A percentile compares a stretch with the other conserved stretches of the same genome.
phyloP scores from a whole-genome alignment of 92 coral and sea anemone species.

The Parazoanthus swiftii region DNA sequence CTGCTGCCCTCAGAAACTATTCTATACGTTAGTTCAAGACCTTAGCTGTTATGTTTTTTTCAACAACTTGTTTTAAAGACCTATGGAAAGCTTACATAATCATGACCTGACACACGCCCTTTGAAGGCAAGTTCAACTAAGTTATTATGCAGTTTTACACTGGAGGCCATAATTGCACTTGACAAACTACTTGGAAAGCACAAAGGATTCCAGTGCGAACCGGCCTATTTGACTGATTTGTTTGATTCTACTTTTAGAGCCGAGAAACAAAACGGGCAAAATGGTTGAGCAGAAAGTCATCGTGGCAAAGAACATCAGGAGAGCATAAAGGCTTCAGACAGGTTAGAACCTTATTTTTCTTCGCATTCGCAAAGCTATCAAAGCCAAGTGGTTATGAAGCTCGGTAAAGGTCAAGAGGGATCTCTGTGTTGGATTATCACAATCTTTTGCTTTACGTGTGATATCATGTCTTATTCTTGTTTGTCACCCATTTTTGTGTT shows the following conservation, averaged over 20 bases:
- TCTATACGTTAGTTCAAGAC: too few species aligned
- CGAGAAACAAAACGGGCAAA: conserved; percentile 84
- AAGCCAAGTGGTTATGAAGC: neutral
- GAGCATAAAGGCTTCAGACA: conserved; percentile 58
- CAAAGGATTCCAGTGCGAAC: neutral
- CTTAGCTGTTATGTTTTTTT: too few species aligned
- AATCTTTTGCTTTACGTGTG: too few species aligned
- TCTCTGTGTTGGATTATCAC: neutral
- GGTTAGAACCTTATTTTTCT: conserved; percentile 51
- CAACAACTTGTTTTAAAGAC: too few species aligned
- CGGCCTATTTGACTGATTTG: neutral
- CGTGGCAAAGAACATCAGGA: conserved; percentile 77
- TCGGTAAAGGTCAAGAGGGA: neutral
- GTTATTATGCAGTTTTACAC: neutral
- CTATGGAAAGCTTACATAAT: too few species aligned
- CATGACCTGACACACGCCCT: too few species aligned
- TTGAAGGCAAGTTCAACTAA: too few species aligned
- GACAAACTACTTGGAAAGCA: neutral
- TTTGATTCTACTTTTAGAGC: conserved; percentile 32
- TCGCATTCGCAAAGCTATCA: neutral
- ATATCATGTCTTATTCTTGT: too few species aligned
- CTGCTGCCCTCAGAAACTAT: neutral
- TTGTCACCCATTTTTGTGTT: too few species aligned
- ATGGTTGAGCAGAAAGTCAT: conserved; percentile 78
- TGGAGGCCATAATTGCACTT: neutral